Base-by-base conservation (phyloP, 1,140 invertebrate species). In the Saxidomus purpurata region DNA sequence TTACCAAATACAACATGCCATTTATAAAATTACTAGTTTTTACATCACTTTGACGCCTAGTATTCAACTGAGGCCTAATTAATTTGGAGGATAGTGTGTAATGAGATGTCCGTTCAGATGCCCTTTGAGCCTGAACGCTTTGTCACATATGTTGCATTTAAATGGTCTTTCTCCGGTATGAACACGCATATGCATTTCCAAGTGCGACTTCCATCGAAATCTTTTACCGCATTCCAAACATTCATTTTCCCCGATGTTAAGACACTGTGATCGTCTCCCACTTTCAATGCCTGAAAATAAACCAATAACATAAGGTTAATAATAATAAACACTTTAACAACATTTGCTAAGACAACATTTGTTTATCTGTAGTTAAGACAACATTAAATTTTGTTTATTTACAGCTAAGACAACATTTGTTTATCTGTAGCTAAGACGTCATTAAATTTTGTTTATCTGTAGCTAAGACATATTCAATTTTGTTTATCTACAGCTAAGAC, bases 131-230 rank as follows among this genome's bases (percentile, higher is more conserved):
- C 36, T 52, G 40, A 82, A 89, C n/a, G 87, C 15, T 40, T 82
- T 69, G 0, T 43, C 28, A 40, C 87, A 89, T 0, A 82, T 25
- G 0, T 25, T 43, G 47, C 63, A 89, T 40, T 81, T 74, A 25
- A 55, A 80, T 22, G 79, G 61, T 71, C 63, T n/a, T 43, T 89
- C 87, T 49, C 77, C 77, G 11, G 77, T 63, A 34, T 89, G 87
- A 25, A 55, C 28, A 28, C 87, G 22, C 25, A 71, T 63, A 31
- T 89, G 87, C 38, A 61, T 55, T n/a, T 55, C 61, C 22, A 89
- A 36, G 38, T 74, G 47, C 3, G 77, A 67, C 11, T 38, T 74
- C n/a, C 52, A 40, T 22, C 43, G 55, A 63, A 79, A 89, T 31
- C 19, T 19, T 34, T 69, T 61, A 4, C 59, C 59, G 47, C 87